Evolutionary conservation across 1,140 invertebrate genomes (phyloP), one percentile per base, ranked within the genome.

Genomic region (Andrena cerasifolii): DNA sequence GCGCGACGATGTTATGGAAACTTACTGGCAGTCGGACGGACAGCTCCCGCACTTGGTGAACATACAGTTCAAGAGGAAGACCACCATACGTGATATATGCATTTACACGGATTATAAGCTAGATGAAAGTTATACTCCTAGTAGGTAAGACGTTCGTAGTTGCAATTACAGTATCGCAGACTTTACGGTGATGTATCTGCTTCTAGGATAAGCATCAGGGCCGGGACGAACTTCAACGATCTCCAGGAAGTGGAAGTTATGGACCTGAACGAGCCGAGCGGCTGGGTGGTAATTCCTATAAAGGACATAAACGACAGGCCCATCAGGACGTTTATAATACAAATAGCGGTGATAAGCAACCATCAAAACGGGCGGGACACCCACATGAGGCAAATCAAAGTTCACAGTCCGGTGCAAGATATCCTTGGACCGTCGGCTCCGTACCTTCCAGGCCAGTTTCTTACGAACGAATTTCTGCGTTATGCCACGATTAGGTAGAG

Each of bases 11-110:
- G 96, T 97, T 66, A 96, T 97, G 87, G 99, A 99, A 83, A 99
- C 98, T 1, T 99, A 99, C 91, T 99, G 99, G 99, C 99, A 99
- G 90, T 99, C 98, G 0, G 99, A 99, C 93, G 99, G 99, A 0
- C 98, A 99, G 85, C 94, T 99, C 75, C 99, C 99, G 7, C 99
- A 99, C 93, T 93, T 99, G 79, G 98, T 99, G 0, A 99, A 99
- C 89, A 99, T 99, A 81, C 98, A 99, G 88, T 99, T 99, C 91
- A 95, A 97, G 82, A 94, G 97, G 84, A 99, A 99, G 93, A 99
- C 98, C 1, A 98, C 98, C 47, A 96, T 99, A 21, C 95, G 96
- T 75, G 97, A 99, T 92, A 97, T 99, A 73, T 99, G 97, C 89
- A 97, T 99, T 70, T 99, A 99, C 89, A 98, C 98, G 0, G 98